phyloP scores from a whole-genome alignment of 2,113 vertebrate genomes.

The Nothocercus nigrocapillus region DNA sequence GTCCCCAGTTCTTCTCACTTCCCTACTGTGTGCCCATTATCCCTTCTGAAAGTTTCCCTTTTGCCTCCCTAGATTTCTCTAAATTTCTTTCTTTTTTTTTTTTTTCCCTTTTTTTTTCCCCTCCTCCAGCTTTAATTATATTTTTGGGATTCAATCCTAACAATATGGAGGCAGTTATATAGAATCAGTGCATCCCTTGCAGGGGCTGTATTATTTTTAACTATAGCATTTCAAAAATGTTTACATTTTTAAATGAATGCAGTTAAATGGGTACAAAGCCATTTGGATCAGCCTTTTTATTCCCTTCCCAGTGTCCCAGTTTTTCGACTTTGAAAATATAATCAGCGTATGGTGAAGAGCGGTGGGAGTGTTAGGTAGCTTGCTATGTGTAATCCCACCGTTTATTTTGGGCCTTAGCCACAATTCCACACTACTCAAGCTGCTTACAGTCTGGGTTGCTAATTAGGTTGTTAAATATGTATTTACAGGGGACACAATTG shows the following conservation, averaged over 20 bases:
- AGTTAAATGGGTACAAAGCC: not conserved
- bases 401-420: slow-evolving; percentile 68
- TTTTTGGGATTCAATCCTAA: not conserved
- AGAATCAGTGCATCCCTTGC: not conserved
- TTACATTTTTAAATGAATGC: not conserved
- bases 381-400: slow-evolving; percentile 66
- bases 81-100: no score
- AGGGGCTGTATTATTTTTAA: slow-evolving; percentile 5
- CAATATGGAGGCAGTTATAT: not conserved
- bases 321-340: slow-evolving; percentile 48
- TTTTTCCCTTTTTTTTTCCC: not conserved
- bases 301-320: slow-evolving; percentile 16
- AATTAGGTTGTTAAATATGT: slow-evolving; percentile 71
- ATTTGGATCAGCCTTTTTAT: slow-evolving; percentile 29
- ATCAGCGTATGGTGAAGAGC: slow-evolving; percentile 38
- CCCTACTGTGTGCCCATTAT: not conserved
- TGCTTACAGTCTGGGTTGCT: slow-evolving; percentile 67
- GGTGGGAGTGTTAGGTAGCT: slow-evolving; percentile 60
- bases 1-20: not conserved
- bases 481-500: slow-evolving; percentile 67
- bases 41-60: not conserved
- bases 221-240: not conserved
- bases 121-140: not conserved
- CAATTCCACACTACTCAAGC: slow-evolving; percentile 62
- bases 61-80: not conserved